These are phyloP conservation scores for Taenaris catops DNA, from an alignment of 2,888 invertebrate genomes.

Conservation along the genomic window DNA sequence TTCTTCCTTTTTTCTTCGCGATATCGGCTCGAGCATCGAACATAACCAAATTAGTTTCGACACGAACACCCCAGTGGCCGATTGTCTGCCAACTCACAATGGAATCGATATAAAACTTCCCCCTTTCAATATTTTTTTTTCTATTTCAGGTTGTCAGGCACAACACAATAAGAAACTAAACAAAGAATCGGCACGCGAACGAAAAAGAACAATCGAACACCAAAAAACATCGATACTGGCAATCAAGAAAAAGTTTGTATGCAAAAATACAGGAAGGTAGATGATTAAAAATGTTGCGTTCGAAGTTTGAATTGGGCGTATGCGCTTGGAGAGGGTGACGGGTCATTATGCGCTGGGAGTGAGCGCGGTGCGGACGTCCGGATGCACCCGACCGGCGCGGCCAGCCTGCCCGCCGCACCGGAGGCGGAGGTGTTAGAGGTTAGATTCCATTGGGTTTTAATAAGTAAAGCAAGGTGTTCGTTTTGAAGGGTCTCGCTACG, in stretches of 20 bases:
- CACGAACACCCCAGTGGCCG: constrained; percentile 67
- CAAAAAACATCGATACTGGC: constrained; percentile 29
- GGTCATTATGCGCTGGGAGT: constrained; percentile 58
- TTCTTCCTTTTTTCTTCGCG: constrained; percentile 48
- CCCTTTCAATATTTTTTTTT: constrained; percentile 62
- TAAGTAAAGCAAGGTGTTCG: too few species aligned
- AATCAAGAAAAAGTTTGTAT: constrained; percentile 24
- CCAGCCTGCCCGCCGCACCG: constrained; percentile 87
- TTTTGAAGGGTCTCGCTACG: too few species aligned
- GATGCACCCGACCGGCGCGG: constrained; percentile 88
- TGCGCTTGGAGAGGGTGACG: constrained; percentile 33
- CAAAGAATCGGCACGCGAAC: constrained; percentile 42
- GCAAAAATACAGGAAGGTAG: constrained; percentile 5
- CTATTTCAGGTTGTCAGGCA: constrained; percentile 62
- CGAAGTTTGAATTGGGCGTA: constrained; percentile 33
- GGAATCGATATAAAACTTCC: constrained; percentile 64
- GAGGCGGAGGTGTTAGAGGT: constrained; percentile 96
- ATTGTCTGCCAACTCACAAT: constrained; percentile 62
- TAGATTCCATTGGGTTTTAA: too few species aligned
- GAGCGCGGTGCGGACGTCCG: constrained; percentile 66
- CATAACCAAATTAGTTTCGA: constrained; percentile 75
- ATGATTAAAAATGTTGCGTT: constrained; percentile 35
- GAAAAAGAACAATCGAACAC: constrained; percentile 49
- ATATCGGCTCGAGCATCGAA: constrained; percentile 61
- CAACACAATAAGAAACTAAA: constrained; percentile 51